Percentiles rank a stretch among this genome's conserved stretches.
Evolutionary conservation across 2,888 invertebrate genomes (phyloP).

Genomic region (Nomada flava): DNA sequence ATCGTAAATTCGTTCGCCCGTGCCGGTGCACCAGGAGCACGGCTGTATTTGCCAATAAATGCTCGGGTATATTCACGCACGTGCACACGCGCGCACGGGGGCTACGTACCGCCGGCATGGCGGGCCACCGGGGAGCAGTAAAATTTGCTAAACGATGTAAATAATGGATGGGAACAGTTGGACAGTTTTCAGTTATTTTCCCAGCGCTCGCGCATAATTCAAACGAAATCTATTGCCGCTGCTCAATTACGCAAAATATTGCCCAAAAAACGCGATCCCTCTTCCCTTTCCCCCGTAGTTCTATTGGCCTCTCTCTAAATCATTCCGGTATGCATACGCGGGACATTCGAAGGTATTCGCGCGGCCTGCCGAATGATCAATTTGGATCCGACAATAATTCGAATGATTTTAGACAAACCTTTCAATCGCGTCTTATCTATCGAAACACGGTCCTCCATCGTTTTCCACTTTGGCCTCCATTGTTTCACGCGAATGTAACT

Average conservation of each 20-base stretch:
- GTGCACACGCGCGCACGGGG: slow-evolving; percentile 33
- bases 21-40: slow-evolving; percentile 45
- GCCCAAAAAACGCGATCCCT: slow-evolving; percentile 70
- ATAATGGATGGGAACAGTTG: slow-evolving; percentile 80
- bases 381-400: background rate
- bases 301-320: slow-evolving; percentile 31
- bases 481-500: slow-evolving; percentile 69
- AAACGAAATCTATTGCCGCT: slow-evolving; percentile 79
- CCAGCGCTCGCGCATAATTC: slow-evolving; percentile 77
- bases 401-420: background rate
- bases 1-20: slow-evolving; percentile 77
- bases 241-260: slow-evolving; percentile 82
- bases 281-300: background rate
- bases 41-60: slow-evolving; percentile 68
- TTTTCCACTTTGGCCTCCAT: slow-evolving; percentile 73
- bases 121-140: slow-evolving; percentile 73
- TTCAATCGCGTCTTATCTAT: background rate
- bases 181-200: slow-evolving; percentile 82
- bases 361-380: background rate
- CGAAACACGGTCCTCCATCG: slow-evolving; percentile 45
- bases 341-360: slow-evolving; percentile 1
- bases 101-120: slow-evolving; percentile 5
- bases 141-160: slow-evolving; percentile 83
- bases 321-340: slow-evolving; percentile 48
- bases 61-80: slow-evolving; percentile 57